A percentile compares a stretch with the other conserved stretches of the same genome.
These are phyloP conservation scores for Natrix natrix DNA, from an alignment of 2,797 vertebrate genomes.

Conservation along the genomic window DNA sequence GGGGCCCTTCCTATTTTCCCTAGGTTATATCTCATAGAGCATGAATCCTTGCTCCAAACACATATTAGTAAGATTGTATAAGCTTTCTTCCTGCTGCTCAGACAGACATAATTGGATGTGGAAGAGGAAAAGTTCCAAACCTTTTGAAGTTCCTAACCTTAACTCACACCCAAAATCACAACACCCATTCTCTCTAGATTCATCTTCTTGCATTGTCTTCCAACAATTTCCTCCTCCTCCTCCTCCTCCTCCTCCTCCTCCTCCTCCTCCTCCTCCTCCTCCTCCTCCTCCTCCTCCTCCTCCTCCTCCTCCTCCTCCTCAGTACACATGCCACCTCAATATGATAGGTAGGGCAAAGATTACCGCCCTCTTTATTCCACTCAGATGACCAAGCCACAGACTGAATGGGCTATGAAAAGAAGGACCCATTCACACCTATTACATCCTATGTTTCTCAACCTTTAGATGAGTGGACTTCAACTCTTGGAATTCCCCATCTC, in stretches of 20 bases:
- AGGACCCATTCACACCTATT: neutral
- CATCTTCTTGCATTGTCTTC: no score
- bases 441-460: neutral
- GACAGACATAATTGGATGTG: neutral
- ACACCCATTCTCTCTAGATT: neutral
- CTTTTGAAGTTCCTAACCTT: neutral
- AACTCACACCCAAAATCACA: neutral
- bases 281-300: neutral
- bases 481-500: no score
- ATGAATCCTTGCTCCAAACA: neutral
- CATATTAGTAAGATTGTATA: neutral
- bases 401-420: neutral
- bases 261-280: neutral
- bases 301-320: no score
- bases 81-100: neutral
- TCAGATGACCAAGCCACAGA: neutral
- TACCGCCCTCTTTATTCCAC: neutral
- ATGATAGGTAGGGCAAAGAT: neutral
- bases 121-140: neutral
- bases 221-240: neutral
- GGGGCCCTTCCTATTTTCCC: neutral
- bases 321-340: no score
- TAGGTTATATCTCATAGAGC: neutral
- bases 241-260: no score
- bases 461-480: no score